Conservation (phyloP, 2,888 invertebrate genomes). For the Incurvaria masculella region DNA sequence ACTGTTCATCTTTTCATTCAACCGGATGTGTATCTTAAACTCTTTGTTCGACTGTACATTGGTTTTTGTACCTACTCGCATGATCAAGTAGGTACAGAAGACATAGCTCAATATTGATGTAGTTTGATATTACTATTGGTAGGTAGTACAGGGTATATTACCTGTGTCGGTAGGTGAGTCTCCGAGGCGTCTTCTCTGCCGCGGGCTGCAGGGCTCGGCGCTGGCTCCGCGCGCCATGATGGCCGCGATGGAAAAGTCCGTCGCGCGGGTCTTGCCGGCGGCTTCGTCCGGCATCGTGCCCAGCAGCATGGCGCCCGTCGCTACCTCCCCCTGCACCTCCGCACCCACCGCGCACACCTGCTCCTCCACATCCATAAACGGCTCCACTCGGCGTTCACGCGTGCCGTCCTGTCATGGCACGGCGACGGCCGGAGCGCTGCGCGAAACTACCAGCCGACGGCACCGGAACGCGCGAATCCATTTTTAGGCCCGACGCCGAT, state of each 20-base stretch:
- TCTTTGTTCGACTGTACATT: too few relatives aligned
- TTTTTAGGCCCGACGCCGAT: too few relatives aligned
- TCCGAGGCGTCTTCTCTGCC: slow-evolving; percentile 3
- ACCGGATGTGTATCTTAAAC: too few relatives aligned
- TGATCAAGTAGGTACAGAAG: too few relatives aligned
- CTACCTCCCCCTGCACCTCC: slow-evolving; percentile 51
- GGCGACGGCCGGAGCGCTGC: too few relatives aligned
- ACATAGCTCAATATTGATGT: too few relatives aligned
- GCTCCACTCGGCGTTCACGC: too few relatives aligned
- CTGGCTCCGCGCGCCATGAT: slow-evolving; percentile 75
- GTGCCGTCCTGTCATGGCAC: neutral
- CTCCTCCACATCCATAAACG: neutral
- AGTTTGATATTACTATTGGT: too few relatives aligned
- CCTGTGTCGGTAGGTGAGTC: neutral
- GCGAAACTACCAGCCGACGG: too few relatives aligned
- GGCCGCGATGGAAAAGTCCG: slow-evolving; percentile 94
- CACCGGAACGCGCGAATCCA: too few relatives aligned
- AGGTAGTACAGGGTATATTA: neutral
- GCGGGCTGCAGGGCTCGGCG: slow-evolving; percentile 44
- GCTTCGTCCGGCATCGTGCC: slow-evolving; percentile 26
- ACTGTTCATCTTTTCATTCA: too few relatives aligned
- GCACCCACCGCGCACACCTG: slow-evolving; percentile 26
- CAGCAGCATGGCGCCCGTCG: slow-evolving; percentile 42
- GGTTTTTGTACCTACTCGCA: too few relatives aligned
- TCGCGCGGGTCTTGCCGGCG: slow-evolving; percentile 58